Evolutionary conservation across 2,888 invertebrate genomes (phyloP).

Genomic region (Xylocampa areola): DNA sequence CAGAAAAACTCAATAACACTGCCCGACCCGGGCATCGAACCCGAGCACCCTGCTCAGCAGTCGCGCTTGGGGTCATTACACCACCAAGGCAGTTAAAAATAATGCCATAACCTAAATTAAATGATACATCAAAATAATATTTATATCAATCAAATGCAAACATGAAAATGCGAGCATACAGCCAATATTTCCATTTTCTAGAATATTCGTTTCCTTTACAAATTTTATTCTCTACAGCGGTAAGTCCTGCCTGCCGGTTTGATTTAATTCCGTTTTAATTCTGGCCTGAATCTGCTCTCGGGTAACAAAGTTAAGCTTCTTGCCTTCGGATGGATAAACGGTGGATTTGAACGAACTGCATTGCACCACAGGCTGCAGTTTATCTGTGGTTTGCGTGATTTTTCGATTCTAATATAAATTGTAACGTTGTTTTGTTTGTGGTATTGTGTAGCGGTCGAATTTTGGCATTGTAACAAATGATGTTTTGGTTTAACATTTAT

Average conservation of each 20-base stretch:
- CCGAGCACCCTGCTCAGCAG: too few relatives aligned
- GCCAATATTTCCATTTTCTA: slow-evolving; percentile 10
- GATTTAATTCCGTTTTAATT: slow-evolving; percentile 65
- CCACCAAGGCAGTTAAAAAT: background rate
- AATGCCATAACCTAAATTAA: background rate
- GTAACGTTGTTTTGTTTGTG: slow-evolving; percentile 38
- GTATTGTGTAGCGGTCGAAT: slow-evolving; percentile 32
- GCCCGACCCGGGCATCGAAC: too few relatives aligned
- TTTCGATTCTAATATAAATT: slow-evolving; percentile 50
- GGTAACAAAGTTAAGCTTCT: slow-evolving; percentile 64
- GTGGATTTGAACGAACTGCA: slow-evolving; percentile 57
- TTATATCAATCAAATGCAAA: background rate
- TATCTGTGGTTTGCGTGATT: slow-evolving; percentile 45
- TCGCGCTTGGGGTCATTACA: too few relatives aligned
- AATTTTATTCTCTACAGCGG: slow-evolving; percentile 46
- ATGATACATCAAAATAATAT: too few relatives aligned
- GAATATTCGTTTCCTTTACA: slow-evolving; percentile 17
- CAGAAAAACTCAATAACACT: too few relatives aligned
- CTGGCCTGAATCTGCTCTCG: slow-evolving; percentile 52
- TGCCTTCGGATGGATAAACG: slow-evolving; percentile 57
- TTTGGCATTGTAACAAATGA: slow-evolving; percentile 30
- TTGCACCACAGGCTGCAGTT: slow-evolving; percentile 58
- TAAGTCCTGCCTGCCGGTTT: slow-evolving; percentile 52
- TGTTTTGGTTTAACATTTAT: slow-evolving; percentile 21
- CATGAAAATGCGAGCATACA: slow-evolving; percentile 5